These are phyloP conservation scores for Agonopterix alstromeriana DNA, from an alignment of 2,888 invertebrate genomes.

Conservation along the genomic window DNA sequence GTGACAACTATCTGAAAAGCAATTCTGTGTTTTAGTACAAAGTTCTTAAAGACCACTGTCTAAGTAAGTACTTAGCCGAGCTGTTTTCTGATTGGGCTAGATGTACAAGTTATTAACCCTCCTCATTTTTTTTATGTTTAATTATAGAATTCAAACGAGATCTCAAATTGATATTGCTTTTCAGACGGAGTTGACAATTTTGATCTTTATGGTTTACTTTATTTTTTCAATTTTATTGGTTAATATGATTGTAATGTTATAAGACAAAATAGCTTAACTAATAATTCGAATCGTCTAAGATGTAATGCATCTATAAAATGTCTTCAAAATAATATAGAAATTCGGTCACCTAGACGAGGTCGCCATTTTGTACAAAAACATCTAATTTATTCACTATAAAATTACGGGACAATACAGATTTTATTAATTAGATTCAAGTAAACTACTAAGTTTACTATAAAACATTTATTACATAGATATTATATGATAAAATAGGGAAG, in stretches of 20 bases:
- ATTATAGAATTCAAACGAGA: not conserved
- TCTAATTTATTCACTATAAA: constrained; percentile 53
- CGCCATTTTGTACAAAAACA: constrained; percentile 71
- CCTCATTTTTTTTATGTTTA: no score
- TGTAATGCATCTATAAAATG: constrained; percentile 26
- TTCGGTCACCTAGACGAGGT: constrained; percentile 76
- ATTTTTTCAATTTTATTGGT: constrained; percentile 11
- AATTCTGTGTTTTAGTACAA: constrained; percentile 11
- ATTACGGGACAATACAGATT: constrained; percentile 68
- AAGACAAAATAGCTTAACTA: constrained; percentile 22
- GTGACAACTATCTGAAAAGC: constrained; percentile 38
- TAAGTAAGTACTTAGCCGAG: constrained; percentile 41
- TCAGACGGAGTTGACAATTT: constrained; percentile 31
- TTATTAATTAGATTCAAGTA: constrained; percentile 62
- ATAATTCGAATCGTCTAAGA: constrained; percentile 35
- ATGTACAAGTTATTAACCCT: no score
- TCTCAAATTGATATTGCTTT: constrained; percentile 23
- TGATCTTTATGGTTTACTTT: constrained; percentile 1
- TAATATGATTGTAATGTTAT: constrained; percentile 11
- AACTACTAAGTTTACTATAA: constrained; percentile 70
- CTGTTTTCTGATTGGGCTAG: no score
- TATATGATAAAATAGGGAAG: constrained; percentile 55
- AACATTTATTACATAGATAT: constrained; percentile 71
- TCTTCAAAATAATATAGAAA: constrained; percentile 50
- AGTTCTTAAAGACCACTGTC: not conserved